A percentile compares a stretch with the other conserved stretches of the same genome.
Conservation (phyloP, 2,113 vertebrate genomes). For the Mormyrus iriodes region DNA sequence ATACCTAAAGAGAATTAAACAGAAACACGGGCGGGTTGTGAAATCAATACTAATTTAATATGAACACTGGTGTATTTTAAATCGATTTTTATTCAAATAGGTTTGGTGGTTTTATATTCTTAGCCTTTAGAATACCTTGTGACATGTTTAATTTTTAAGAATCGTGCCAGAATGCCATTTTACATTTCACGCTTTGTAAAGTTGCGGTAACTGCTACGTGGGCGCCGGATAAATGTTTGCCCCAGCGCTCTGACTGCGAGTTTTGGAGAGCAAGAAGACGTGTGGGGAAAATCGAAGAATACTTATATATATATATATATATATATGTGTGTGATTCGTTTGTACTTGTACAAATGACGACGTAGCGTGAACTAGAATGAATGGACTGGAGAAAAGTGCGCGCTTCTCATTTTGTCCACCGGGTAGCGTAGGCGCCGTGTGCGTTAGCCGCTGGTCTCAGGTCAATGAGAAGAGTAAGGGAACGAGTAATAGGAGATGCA, state of each 20-base stretch:
- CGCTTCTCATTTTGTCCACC: conserved; percentile 13
- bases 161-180: background rate
- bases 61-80: background rate
- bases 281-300: background rate
- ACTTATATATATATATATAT: too few relatives aligned
- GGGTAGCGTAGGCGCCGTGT: background rate
- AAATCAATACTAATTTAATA: background rate
- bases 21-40: background rate
- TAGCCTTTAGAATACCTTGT: background rate
- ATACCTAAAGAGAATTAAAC: background rate
- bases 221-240: background rate
- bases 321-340: too few relatives aligned
- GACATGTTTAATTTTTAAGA: background rate
- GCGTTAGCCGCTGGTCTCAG: background rate
- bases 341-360: background rate
- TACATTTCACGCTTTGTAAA: background rate
- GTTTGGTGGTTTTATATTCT: background rate
- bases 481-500: background rate
- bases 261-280: background rate
- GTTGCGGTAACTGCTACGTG: background rate
- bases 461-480: background rate
- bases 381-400: background rate
- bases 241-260: background rate
- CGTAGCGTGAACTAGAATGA: background rate
- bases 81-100: background rate